These are phyloP conservation scores for Pentalonia nigronervosa DNA, from an alignment of 1,140 invertebrate genomes.

Conservation along the genomic window DNA sequence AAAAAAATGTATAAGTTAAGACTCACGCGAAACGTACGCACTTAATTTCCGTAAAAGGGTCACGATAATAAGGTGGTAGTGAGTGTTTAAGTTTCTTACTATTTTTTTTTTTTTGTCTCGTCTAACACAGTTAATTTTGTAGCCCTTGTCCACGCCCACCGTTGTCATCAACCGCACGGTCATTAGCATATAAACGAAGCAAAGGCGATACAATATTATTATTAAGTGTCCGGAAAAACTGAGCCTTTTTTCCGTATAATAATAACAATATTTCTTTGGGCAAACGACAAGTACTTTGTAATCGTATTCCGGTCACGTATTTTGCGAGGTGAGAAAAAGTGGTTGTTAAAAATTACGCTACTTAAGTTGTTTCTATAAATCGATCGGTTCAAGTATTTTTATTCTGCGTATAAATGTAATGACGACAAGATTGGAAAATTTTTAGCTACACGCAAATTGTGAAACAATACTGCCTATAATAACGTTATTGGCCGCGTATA, in stretches of 20 bases:
- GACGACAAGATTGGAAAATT: neutral
- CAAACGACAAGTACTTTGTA: constrained; percentile 39
- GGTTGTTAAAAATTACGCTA: constrained; percentile 51
- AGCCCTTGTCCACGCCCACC: constrained; percentile 44
- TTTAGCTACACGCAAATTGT: neutral
- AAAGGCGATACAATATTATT: constrained; percentile 17
- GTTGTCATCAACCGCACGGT: constrained; percentile 12
- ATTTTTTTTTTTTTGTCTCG: neutral
- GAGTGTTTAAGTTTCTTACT: constrained; percentile 46
- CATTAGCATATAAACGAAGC: constrained; percentile 56
- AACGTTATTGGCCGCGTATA: neutral
- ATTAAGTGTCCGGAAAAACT: constrained; percentile 40
- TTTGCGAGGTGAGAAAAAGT: constrained; percentile 47
- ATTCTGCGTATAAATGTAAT: neutral
- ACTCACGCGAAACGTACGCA: constrained; percentile 39
- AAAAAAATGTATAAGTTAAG: constrained; percentile 28
- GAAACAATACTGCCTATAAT: neutral
- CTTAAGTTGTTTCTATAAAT: neutral
- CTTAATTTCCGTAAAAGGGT: constrained; percentile 55
- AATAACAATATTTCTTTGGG: constrained; percentile 51
- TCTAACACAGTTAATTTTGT: constrained; percentile 41
- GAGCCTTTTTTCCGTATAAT: constrained; percentile 48
- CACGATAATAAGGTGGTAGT: constrained; percentile 23
- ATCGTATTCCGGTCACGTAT: constrained; percentile 55
- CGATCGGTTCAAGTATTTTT: constrained; percentile 26